phyloP scores from a whole-genome alignment of 2,113 vertebrate species.

The Stegostoma tigrinum region DNA sequence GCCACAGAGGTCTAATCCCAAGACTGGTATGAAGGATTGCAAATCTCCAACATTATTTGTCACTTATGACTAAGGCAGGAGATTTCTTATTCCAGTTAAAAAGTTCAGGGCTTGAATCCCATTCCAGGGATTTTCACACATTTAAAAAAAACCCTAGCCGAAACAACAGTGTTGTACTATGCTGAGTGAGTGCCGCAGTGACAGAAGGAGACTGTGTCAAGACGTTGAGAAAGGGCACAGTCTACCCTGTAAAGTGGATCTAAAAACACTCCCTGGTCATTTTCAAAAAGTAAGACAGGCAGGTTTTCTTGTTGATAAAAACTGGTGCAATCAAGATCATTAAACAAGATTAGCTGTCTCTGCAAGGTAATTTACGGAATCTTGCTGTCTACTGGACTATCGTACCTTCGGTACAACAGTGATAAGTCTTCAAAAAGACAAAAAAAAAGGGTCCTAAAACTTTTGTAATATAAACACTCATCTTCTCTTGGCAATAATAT shows the following conservation, averaged over 20 bases:
- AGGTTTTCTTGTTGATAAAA: not conserved
- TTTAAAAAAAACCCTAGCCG: not conserved
- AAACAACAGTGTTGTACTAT: not conserved
- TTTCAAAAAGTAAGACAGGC: not conserved
- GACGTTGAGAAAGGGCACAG: not conserved
- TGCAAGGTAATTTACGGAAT: not conserved
- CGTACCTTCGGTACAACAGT: not conserved
- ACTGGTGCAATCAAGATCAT: not conserved
- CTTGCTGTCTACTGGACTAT: not conserved
- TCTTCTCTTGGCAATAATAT: not conserved
- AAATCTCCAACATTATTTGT: not conserved
- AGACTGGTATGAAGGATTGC: not conserved
- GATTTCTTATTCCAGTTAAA: not conserved
- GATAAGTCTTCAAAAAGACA: not conserved
- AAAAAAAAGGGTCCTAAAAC: not conserved
- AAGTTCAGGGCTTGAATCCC: not conserved
- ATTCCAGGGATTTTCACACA: not conserved
- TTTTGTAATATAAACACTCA: too few relatives aligned
- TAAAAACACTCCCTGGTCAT: not conserved
- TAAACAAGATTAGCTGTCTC: not conserved
- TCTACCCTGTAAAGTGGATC: not conserved
- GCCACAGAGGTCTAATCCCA: not conserved
- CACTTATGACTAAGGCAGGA: too few relatives aligned
- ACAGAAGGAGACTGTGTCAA: not conserved
- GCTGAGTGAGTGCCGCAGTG: not conserved